Evolutionary conservation across 2,113 vertebrate species (phyloP), one percentile per base, ranked within the genome.

Genomic region (Crotalus tigris): DNA sequence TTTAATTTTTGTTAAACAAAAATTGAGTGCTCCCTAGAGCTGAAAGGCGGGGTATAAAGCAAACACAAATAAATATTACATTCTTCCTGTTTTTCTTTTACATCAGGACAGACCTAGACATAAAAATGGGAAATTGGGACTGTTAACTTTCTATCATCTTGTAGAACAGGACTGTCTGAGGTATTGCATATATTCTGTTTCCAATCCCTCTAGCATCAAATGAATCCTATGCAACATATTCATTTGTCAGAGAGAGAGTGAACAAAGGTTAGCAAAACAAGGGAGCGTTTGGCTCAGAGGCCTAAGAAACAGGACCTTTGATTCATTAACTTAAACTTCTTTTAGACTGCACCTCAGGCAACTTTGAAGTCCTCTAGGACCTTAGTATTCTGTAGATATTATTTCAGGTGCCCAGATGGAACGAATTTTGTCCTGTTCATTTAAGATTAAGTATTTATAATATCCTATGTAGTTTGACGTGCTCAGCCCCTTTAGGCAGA

Each of bases 401-500:
- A 94, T 94, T 97, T 94, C 95, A 93, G 95, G 93, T 92, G 90
- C 87, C 94, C 94, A 95, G 96, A 96, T 95, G 92, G 91, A 91
- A 85, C 13, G 23, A 49, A 90, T 90, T 93, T 90, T 59, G 85
- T 64, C 81, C 92, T 2, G 85, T 91, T 95, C 95, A 91, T 90
- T 94, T 81, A 88, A 86, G 58, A 88, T 90, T 94, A 69, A 94
- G 19, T 39, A 90, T 94, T 92, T 64, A 91, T 92, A 97, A 96
- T 94, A 94, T 96, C 93, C 92, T 29, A 88, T 92, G 95, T 97
- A 96, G 96, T 97, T 97, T 96, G 96, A 97, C 94, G 81, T n/a
- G 91, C 92, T 51, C 64, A 55, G 81, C 58, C 95, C 88, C 58
- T 29, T 87, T 87, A 96, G 93, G 93, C 33, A 1, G 0, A n/a